Conservation (phyloP, 2,888 invertebrate species). For the Prenolepis imparis region DNA sequence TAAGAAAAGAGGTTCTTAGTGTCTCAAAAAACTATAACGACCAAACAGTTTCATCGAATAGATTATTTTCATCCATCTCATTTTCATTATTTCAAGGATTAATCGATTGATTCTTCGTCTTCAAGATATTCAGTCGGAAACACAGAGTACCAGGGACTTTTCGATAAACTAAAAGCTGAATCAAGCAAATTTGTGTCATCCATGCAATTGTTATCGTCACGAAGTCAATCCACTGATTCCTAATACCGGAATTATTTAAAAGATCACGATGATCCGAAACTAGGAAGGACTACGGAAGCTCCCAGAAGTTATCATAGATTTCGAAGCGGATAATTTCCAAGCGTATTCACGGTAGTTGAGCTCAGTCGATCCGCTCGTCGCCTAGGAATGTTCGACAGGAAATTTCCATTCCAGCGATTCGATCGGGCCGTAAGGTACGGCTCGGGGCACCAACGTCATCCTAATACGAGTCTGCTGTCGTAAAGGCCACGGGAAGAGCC, state of each 20-base stretch:
- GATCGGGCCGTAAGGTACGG: conserved; percentile 66
- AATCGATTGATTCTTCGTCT: background rate
- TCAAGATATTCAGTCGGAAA: background rate
- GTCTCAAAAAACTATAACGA: background rate
- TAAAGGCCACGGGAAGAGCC: conserved; percentile 78
- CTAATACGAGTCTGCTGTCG: conserved; percentile 76
- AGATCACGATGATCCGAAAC: background rate
- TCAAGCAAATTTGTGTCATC: background rate
- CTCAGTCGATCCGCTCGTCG: conserved; percentile 32
- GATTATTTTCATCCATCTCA: background rate
- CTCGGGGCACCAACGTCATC: conserved; percentile 64
- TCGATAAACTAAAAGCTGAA: background rate
- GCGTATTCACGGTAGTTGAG: conserved; percentile 13
- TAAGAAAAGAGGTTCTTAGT: background rate
- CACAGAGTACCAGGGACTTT: background rate
- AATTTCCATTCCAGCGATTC: conserved; percentile 67
- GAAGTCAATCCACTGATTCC: background rate
- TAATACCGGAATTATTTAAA: background rate
- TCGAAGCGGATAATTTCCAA: background rate
- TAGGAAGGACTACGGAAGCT: background rate
- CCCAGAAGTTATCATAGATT: background rate
- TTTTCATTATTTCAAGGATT: background rate
- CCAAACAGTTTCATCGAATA: background rate
- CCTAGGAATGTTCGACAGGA: conserved; percentile 49
- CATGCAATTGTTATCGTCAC: background rate